Conservation (phyloP, 2,797 vertebrate genomes). For the Alfaro cultratus region DNA sequence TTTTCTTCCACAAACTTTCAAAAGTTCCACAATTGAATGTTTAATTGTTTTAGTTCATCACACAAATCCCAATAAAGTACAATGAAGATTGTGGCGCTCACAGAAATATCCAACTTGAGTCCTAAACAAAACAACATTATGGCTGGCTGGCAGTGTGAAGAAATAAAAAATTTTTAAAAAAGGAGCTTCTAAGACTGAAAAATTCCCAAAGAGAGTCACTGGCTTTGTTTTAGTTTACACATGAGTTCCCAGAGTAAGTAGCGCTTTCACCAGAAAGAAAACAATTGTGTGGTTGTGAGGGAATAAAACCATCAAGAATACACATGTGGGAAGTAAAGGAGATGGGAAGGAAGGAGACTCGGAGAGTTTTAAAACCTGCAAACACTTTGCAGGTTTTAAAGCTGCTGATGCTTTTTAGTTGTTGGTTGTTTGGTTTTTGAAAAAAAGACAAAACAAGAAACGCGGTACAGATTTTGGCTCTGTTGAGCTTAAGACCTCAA, state of each 20-base stretch:
- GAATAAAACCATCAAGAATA: not conserved
- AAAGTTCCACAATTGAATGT: not conserved
- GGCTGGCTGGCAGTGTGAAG: not conserved
- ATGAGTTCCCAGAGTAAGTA: not conserved
- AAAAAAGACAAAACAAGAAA: not conserved
- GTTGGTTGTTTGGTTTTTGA: not conserved
- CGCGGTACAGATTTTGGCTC: not conserved
- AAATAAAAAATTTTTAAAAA: not conserved
- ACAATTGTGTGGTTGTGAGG: not conserved
- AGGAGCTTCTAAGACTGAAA: not conserved
- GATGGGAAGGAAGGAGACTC: not conserved
- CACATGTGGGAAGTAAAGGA: not conserved
- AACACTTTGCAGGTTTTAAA: not conserved
- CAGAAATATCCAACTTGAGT: not conserved
- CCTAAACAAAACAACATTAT: not conserved
- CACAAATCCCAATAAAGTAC: not conserved
- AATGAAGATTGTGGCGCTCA: not conserved
- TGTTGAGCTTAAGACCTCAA: not conserved
- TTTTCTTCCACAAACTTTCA: not conserved
- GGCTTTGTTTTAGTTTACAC: not conserved
- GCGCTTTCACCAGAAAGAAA: not conserved
- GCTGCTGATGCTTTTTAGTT: not conserved
- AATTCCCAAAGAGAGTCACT: not conserved
- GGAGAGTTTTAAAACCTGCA: not conserved
- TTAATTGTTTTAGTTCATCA: not conserved